Evolutionary conservation across 2,888 invertebrate species (phyloP).

Genomic region (Drosophila ezoana): DNA sequence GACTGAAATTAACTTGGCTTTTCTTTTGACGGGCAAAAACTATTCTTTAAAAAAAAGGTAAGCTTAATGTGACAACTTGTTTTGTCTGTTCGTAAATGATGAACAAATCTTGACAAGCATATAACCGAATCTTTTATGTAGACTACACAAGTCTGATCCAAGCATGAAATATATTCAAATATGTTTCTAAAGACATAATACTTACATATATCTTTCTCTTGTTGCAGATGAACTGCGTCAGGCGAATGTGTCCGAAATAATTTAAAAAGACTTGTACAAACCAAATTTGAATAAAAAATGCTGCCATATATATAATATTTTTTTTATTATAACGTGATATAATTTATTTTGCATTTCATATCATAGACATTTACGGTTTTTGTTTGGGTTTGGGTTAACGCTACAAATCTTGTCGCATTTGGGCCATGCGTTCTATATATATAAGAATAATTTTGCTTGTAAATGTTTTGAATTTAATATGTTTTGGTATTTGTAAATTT

Average conservation of each 20-base stretch:
- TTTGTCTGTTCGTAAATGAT: constrained; percentile 2
- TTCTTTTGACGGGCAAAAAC: neutral
- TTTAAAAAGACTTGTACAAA: constrained; percentile 5
- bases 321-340: constrained; percentile 75
- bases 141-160: constrained; percentile 50
- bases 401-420: constrained; percentile 40
- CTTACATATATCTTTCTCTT: constrained; percentile 13
- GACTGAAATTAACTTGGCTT: neutral
- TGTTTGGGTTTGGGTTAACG: constrained; percentile 48
- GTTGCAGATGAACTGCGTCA: constrained; percentile 29
- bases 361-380: constrained; percentile 67
- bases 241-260: neutral
- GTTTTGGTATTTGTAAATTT: constrained; percentile 67
- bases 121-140: constrained; percentile 50
- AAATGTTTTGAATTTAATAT: constrained; percentile 66
- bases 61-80: neutral
- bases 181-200: neutral
- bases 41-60: constrained; percentile 23
- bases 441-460: constrained; percentile 68
- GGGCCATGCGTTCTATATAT: constrained; percentile 39
- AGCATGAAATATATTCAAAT: neutral
- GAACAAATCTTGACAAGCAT: constrained; percentile 53
- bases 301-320: constrained; percentile 1
- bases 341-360: constrained; percentile 70
- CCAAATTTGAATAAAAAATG: constrained; percentile 45